Conservation (phyloP, 2,113 vertebrate genomes). For the Urocynchramus pylzowi region DNA sequence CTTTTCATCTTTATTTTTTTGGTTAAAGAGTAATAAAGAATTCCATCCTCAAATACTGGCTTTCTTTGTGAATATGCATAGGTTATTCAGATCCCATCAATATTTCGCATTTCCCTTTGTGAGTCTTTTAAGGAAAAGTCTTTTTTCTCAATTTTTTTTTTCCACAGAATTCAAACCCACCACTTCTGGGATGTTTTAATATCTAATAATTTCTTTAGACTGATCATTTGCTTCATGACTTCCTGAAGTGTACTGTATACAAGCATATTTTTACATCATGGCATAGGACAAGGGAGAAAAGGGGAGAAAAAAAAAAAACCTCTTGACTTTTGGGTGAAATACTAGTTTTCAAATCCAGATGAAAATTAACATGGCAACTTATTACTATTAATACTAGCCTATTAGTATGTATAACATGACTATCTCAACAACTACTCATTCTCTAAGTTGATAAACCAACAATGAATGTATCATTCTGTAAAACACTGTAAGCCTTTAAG, state of each 20-base stretch:
- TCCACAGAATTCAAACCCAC: not conserved
- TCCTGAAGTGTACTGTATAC: not conserved
- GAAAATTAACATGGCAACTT: not conserved
- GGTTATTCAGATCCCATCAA: not conserved
- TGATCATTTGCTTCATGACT: not conserved
- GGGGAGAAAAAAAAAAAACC: not conserved
- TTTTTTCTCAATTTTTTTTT: not conserved
- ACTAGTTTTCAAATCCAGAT: conserved; percentile 5
- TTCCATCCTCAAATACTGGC: not conserved
- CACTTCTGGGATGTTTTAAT: not conserved
- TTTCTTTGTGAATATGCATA: not conserved
- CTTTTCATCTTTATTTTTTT: not conserved
- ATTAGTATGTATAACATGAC: conserved; percentile 38
- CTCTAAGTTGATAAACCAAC: conserved; percentile 44
- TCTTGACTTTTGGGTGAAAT: not conserved
- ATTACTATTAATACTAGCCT: conserved; percentile 30
- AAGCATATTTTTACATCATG: not conserved
- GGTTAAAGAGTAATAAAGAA: not conserved
- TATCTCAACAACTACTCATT: conserved; percentile 56
- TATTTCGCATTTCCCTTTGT: not conserved
- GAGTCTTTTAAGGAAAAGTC: not conserved
- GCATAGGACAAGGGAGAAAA: not conserved
- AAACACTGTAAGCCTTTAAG: conserved; percentile 42
- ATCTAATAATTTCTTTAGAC: not conserved
- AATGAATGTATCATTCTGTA: conserved; percentile 47